Evolutionary conservation across 1,140 invertebrate genomes (phyloP), one percentile per base, ranked within the genome.

Genomic region (Wiebesia pumilae): DNA sequence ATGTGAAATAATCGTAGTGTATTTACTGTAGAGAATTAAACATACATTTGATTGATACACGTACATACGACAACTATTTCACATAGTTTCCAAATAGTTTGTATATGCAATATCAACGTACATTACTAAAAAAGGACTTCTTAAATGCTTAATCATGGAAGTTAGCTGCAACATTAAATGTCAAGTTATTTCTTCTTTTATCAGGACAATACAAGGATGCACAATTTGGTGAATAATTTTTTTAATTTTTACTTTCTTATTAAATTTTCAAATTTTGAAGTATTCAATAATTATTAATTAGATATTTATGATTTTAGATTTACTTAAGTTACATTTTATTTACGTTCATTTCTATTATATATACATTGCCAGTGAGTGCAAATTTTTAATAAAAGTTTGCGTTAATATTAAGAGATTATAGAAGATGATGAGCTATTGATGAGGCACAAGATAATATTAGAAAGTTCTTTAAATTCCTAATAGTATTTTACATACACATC

Each of bases 131-230:
- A 83, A 83, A 80, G 69, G 24, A 86, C 81, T 38, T 75, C 54
- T 82, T 82, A 82, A 86, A 47, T 82, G 71, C 80, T 82, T 86
- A 86, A 86, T 81, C 81, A 77, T 75, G 69, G 67, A 75, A 84
- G 47, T 16, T 85, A 85, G 35, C 47, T 58, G 38, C 65, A 85
- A 27, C 30, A n/a, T 40, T 78, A 40, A 87, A 82, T 54, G 19
- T 69, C 27, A 69, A 24, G 58, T 67, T 87, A 33, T 79, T 69
- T 80, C 73, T 40, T 71, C 71, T 84, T 82, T 82, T 86, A 87
- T 58, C 19, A 87, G 75, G 85, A 80, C 73, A 79, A 71, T 86
- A 86, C 85, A 86, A 80, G 85, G 75, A 87, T 79, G 85, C 81
- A 83, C 73, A n/a, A 83, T 71, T 69, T 83, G 75, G 75, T 83